These are phyloP conservation scores for Empidonax traillii DNA, from an alignment of 2,113 vertebrate genomes.

Conservation along the genomic window DNA sequence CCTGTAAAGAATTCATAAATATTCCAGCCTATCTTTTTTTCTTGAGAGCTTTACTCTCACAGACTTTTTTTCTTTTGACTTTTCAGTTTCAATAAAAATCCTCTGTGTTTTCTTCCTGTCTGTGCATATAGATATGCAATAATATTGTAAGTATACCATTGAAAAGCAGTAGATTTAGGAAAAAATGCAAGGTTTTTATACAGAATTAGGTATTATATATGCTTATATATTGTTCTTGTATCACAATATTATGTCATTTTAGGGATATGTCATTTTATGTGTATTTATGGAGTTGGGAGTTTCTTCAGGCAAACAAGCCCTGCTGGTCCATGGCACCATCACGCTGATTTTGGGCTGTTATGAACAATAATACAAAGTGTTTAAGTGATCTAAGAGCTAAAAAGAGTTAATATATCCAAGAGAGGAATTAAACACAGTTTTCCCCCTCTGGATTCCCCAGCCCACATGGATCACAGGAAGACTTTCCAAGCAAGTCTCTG, in stretches of 20 bases:
- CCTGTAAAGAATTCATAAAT: not conserved
- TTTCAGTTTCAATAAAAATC: not conserved
- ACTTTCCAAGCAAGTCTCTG: fast-evolving
- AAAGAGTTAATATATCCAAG: no score
- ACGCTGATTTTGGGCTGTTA: not conserved
- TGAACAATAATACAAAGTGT: not conserved
- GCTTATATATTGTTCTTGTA: not conserved
- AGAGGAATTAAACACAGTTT: fast-evolving
- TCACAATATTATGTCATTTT: not conserved
- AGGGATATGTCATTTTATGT: no score
- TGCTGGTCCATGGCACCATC: fast-evolving
- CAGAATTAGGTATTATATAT: not conserved
- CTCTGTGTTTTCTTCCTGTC: not conserved
- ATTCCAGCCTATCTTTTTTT: not conserved
- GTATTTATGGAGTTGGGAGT: not conserved
- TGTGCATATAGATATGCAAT: not conserved
- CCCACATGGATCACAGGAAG: not conserved
- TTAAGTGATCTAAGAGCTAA: not conserved
- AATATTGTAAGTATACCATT: not conserved
- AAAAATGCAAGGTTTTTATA: not conserved
- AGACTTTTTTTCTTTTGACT: not conserved
- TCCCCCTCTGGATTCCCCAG: not conserved
- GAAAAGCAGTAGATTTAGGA: not conserved
- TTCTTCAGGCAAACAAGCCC: not conserved
- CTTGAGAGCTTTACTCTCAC: not conserved